These are phyloP conservation scores for Micoletzkya japonica DNA, from an alignment of 2,888 invertebrate genomes.

Conservation along the genomic window DNA sequence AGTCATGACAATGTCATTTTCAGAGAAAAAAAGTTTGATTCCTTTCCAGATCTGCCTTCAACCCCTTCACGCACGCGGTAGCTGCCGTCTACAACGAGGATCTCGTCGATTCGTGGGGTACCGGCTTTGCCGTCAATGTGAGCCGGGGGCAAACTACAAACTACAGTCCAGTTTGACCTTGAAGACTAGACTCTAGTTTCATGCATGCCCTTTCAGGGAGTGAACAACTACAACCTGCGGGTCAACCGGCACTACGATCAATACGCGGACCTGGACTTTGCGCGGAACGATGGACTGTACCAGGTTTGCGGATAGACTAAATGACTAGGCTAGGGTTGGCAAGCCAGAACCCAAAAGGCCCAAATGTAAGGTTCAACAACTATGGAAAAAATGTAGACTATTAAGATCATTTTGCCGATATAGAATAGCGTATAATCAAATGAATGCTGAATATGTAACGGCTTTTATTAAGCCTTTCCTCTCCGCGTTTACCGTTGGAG, in stretches of 20 bases:
- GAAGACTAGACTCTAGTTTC: no score
- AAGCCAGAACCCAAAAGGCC: no score
- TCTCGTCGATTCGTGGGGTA: constrained; percentile 57
- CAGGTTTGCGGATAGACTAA: no score
- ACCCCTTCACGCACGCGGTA: constrained; percentile 55
- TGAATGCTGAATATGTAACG: background rate
- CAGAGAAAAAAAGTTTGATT: no score
- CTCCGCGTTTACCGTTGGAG: constrained; percentile 41
- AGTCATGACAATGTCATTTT: no score
- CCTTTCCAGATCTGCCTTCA: constrained; percentile 49
- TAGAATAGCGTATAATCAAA: no score
- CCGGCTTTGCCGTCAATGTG: constrained; percentile 55
- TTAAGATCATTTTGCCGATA: no score
- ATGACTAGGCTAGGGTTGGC: no score
- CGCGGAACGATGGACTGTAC: constrained; percentile 40
- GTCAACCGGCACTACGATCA: constrained; percentile 53
- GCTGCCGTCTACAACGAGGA: constrained; percentile 54
- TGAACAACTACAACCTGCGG: constrained; percentile 51
- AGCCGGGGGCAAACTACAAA: background rate
- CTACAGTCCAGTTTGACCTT: no score
- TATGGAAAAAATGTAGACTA: no score
- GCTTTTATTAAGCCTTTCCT: constrained; percentile 39
- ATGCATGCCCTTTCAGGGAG: constrained; percentile 47
- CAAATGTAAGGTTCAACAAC: no score
- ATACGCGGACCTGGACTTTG: constrained; percentile 50